Evolutionary conservation across 2,888 invertebrate genomes (phyloP), one percentile per base, ranked within the genome.

Genomic region (Andrena marginata): DNA sequence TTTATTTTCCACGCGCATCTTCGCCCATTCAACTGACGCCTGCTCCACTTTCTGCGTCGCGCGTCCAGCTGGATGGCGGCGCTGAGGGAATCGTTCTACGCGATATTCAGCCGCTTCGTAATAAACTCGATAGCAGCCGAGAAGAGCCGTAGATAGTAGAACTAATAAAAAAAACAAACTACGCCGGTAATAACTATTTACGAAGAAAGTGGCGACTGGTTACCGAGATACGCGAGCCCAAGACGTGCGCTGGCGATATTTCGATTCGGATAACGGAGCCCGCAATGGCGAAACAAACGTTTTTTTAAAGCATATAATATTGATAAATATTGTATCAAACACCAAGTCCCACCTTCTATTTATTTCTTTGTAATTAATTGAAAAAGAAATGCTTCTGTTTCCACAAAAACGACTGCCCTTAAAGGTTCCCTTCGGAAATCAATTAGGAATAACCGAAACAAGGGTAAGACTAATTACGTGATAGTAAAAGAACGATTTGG

Each of bases 161-260:
- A 26, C 23, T 29, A 23, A 64, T 51, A 65, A 73, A 73, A 73
- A 23, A 67, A 73, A 73, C 29, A 35, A 73, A 73, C 73, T 51
- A 67, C 23, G 31, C 26, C 16, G 59, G n/a, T 23, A 13, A 13
- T 42, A 42, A 13, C 16, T 16, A 16, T 5, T 5, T 4, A 1
- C 42, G 16, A 42, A 42, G 42, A 42, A 42, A 42, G 42, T 0
- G 10, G 64, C 63, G 64, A 77, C 72, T 72, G 72, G 63, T 72
- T 64, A 48, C 72, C 31, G 56, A 64, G 56, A 72, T 26, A 33
- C 63, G 42, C 4, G 64, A 31, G 63, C 23, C n/a, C 16, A 33
- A 23, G 20, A 62, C 56, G 13, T 7, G 56, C 13, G 56, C 23
- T 5, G 56, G 1, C 10, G 4, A 26, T 23, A 42, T 42, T 42